A percentile compares a stretch with the other conserved stretches of the same genome.
phyloP scores from a whole-genome alignment of 2,113 vertebrate species.

The Lota lota region DNA sequence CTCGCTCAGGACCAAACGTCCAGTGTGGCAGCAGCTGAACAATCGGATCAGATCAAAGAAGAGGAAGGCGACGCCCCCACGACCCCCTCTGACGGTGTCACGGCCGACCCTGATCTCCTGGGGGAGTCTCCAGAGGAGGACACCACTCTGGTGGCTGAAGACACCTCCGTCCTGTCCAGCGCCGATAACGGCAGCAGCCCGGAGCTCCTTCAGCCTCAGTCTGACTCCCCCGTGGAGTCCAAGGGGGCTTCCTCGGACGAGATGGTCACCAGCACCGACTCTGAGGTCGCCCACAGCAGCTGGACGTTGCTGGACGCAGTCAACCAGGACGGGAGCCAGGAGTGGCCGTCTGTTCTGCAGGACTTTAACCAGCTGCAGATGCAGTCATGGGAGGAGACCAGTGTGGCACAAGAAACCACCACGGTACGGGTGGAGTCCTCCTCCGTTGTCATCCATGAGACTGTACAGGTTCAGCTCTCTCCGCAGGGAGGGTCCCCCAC shows the following conservation, averaged over 20 bases:
- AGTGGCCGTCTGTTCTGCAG: conserved; percentile 67
- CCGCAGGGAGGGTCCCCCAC: conserved; percentile 43
- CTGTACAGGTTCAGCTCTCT: conserved; percentile 53
- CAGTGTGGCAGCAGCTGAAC: conserved; percentile 31
- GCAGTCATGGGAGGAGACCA: conserved; percentile 71
- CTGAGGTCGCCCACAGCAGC: conserved; percentile 78
- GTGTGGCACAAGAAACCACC: conserved; percentile 60
- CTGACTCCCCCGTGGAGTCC: conserved; percentile 70
- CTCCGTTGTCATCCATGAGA: conserved; percentile 67
- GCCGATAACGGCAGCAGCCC: conserved; percentile 65
- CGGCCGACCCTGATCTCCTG: conserved; percentile 30
- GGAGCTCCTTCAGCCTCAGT: conserved; percentile 65
- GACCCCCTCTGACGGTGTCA: conserved; percentile 15
- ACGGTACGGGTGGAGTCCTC: conserved; percentile 62
- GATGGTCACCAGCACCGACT: conserved; percentile 77
- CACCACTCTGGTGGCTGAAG: conserved; percentile 65
- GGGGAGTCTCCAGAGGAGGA: conserved; percentile 66
- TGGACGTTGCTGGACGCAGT: conserved; percentile 76
- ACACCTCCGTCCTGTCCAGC: conserved; percentile 57
- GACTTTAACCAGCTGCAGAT: conserved; percentile 61
- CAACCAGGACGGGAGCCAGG: conserved; percentile 71
- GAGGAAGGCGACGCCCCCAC: conserved; percentile 11
- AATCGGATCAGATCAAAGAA: conserved; percentile 20
- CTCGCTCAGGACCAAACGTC: conserved; percentile 54
- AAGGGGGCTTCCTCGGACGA: conserved; percentile 75